Base-by-base conservation (phyloP, 2,113 vertebrate genomes). In the Megaceryle maxima region DNA sequence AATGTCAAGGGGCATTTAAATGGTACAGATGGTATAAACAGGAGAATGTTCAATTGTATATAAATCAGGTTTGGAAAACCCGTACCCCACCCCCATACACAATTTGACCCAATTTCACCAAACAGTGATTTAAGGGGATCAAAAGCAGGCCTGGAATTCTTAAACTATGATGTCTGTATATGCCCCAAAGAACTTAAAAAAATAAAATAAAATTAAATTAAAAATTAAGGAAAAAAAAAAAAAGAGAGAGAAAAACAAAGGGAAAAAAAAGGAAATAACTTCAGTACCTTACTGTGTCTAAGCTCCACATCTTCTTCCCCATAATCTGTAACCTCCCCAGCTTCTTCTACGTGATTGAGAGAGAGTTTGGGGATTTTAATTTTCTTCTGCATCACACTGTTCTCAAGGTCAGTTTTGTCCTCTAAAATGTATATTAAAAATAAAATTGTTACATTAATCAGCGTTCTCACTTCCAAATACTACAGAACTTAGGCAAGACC, bases 331-430 rank as follows among this genome's bases (percentile, higher is more conserved):
- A 97, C 97, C 96, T 99, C 99, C 96, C 98, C 98, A 94, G 98
- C 98, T 98, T 99, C 99, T 98, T 99, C 99, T 98, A 99, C 72
- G 96, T 99, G 99, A 98, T 98, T 98, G 97, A 98, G 98, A 96
- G 99, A 99, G 97, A 99, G 99, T 98, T 99, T 99, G 98, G 99
- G 99, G 98, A 99, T 99, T 99, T 99, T 99, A 98, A 99, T 99
- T 99, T 99, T 99, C 98, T 99, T 99, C 98, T 99, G 99, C 98
- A 99, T 99, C 98, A 99, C 99, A 98, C 98, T 99, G 97, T 99
- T 99, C 98, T 99, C 99, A 98, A 99, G 99, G 98, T 99, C 99
- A 97, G 98, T 98, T 98, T 98, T 98, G 97, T 98, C 98, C 97
- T 98, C 98, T 98, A 97, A 97, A 98, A 98, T 22, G 96, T 81